Evolutionary conservation across 2,113 vertebrate genomes (phyloP).

Genomic region (Cavia aperea): DNA sequence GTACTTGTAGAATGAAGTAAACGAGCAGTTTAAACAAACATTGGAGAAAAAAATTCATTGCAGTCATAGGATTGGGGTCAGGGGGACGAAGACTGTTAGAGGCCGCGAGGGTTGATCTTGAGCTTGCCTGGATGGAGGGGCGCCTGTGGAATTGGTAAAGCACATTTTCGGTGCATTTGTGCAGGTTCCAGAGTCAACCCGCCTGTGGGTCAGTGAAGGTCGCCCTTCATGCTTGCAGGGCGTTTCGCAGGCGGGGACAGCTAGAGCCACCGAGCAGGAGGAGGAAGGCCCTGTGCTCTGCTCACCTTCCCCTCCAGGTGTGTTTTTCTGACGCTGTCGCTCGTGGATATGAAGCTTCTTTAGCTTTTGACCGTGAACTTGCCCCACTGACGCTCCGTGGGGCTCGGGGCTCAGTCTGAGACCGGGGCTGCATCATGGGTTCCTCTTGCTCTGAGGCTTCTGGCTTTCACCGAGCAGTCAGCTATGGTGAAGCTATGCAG

Average conservation of each 20-base stretch:
- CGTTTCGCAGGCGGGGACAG: not conserved
- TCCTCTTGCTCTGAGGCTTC: not conserved
- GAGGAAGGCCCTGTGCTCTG: not conserved
- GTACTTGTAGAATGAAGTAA: not conserved
- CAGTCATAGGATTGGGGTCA: not conserved
- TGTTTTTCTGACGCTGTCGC: not conserved
- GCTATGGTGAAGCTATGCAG: not conserved
- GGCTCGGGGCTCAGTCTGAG: not conserved
- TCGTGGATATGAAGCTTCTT: not conserved
- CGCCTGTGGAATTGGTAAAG: not conserved
- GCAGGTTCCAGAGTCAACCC: not conserved
- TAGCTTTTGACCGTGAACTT: not conserved
- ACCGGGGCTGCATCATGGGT: too few species aligned
- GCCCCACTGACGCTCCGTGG: not conserved
- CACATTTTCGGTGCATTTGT: not conserved
- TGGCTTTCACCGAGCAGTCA: too few species aligned
- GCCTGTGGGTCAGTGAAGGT: not conserved
- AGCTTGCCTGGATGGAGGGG: not conserved
- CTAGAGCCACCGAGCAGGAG: not conserved
- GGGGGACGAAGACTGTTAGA: not conserved
- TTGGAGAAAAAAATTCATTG: constrained; percentile 1
- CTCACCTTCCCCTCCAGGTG: not conserved
- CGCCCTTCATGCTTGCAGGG: rapidly evolving
- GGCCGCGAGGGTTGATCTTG: not conserved
- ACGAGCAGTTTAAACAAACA: not conserved